phyloP scores from a whole-genome alignment of 1,140 invertebrate species.

The Subanguina moxae region DNA sequence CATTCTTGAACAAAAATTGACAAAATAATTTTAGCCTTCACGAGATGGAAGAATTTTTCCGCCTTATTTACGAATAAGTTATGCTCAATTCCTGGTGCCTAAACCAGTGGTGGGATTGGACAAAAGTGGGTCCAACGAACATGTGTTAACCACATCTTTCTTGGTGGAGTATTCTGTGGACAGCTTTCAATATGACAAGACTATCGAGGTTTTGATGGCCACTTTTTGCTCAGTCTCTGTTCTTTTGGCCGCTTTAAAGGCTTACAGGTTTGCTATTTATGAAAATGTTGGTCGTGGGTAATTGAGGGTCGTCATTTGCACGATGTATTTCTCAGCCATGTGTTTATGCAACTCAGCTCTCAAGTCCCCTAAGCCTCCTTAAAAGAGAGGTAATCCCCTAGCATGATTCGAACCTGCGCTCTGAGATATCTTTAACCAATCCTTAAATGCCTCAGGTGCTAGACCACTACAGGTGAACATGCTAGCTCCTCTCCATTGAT shows the following conservation, averaged over 20 bases:
- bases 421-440: too few relatives aligned
- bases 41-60: conserved; percentile 60
- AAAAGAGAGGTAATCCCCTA: too few relatives aligned
- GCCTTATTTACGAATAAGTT: conserved; percentile 60
- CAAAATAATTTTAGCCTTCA: conserved; percentile 35
- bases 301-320: too few relatives aligned
- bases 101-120: background rate
- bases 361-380: too few relatives aligned
- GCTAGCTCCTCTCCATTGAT: too few relatives aligned
- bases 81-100: conserved; percentile 39
- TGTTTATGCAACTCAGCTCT: too few relatives aligned
- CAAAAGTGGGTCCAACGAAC: background rate
- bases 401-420: too few relatives aligned
- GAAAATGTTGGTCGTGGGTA: too few relatives aligned
- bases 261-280: conserved; percentile 44
- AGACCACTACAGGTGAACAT: too few relatives aligned
- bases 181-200: conserved; percentile 48
- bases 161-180: conserved; percentile 42
- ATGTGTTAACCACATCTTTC: conserved; percentile 22
- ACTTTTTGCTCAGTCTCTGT: conserved; percentile 50
- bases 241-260: conserved; percentile 50
- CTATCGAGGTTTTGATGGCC: conserved; percentile 57
- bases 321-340: too few relatives aligned
- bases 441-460: too few relatives aligned
- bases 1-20: conserved; percentile 10